Base-by-base conservation (phyloP, 2,888 invertebrate species). In the Epistrophe grossulariae region DNA sequence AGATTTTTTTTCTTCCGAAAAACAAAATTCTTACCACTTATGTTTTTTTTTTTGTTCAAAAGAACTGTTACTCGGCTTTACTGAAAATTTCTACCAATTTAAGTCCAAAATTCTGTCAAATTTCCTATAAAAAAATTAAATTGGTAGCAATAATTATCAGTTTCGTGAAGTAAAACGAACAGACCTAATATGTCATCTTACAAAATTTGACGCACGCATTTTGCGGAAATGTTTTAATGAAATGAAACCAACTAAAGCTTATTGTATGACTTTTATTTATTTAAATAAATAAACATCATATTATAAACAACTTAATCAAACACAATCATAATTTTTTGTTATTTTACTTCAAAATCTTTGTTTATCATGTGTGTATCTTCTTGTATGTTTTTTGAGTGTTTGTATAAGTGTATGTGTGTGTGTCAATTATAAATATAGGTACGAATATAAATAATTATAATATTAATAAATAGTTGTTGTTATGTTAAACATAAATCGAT, bases 251-350 rank as follows among this genome's bases (percentile, higher is more conserved):
- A 71, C 11, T 1, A 71, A 6, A 71, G 55, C 50, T 76, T 79
- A 79, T 84, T 60, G 79, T 83, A 84, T 79, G 83, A 84, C 82
- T 88, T 66, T 82, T 57, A 87, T 89, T 88, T 84, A 89, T 90
- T 88, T 90, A 88, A 90, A 89, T 89, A 90, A 90, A 88, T 90
- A 90, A 90, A 90, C 90, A 90, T 89, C 89, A 89, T 90, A 89
- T 89, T 62, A 89, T 89, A 89, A 89, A 90, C 89, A 90, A 91
- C 91, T 90, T 90, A 85, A 89, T 90, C 89, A 91, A 90, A 90
- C 90, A 90, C 90, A 90, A 88, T 88, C 84, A 74, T 84, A 48
- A 50, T 68, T 76, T n/a, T 24, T 38, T 8, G 50, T 73, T 68
- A 48, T 77, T 70, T 84, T 90, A 88, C 79, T 85, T 71, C 72